Base-by-base conservation (phyloP, 2,113 vertebrate species). In the Narcine bancroftii region DNA sequence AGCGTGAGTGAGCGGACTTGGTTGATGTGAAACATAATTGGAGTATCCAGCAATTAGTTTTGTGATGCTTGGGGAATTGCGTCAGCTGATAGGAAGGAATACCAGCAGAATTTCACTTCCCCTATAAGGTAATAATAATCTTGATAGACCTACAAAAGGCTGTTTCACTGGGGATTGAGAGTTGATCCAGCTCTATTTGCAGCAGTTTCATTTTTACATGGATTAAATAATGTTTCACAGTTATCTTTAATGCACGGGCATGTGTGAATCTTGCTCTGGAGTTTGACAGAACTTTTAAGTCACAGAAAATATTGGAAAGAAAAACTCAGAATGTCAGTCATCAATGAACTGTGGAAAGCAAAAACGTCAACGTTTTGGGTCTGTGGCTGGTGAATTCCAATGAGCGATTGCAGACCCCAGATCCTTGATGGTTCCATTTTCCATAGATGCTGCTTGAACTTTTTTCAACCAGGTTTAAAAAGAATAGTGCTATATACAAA, bases 61-160 rank as follows among this genome's bases (percentile, higher is more conserved):
- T 26, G 21, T 39, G 36, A 89, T 0, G 19, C 85, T 65, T n/a
- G 85, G 9, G 56, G 39, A 66, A 66, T 65, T 65, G 3, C 19
- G 60, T 63, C 85, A 85, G 9, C 29, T 6, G 11, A 17, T 15
- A 39, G 53, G 33, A 63, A 53, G 26, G 10, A 39, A 39, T 36
- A 47, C 33, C n/a, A 63, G 83, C 33, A 87, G 83, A 87, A 36
- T 63, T 63, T 87, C 56, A 60, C 83, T 87, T 87, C n/a, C n/a
- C 53, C 56, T 29, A 75, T 42, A 75, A 75, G 29, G 36, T 17
- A 75, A 75, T 39, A 36, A 9, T 36, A 39, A n/a, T 36, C 36
- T 75, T 9, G 1, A 77, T 47, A 45, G 45, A 26, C 21, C 42
- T 29, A 6, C 45, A 42, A 29, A 45, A 47, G 42, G 21, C 45